Evolutionary conservation across 2,797 vertebrate species (phyloP).

Genomic region (Lepus townsendii): DNA sequence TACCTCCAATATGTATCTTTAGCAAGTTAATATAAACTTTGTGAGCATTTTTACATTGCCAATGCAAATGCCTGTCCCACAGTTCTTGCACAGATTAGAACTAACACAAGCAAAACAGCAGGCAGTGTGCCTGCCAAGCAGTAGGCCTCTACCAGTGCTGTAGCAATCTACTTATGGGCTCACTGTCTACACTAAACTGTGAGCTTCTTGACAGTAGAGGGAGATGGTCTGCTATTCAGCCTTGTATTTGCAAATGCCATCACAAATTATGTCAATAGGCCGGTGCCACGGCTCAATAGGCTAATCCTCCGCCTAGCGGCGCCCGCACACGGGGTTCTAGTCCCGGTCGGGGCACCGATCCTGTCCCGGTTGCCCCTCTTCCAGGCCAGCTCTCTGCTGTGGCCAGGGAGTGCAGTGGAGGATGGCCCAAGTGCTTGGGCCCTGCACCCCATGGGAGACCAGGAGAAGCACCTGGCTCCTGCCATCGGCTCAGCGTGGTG

Average conservation of each 20-base stretch:
- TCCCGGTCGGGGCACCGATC: too few relatives aligned
- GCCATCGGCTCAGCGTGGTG: too few relatives aligned
- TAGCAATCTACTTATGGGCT: neutral
- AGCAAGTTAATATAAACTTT: conserved; percentile 9
- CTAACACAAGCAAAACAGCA: neutral
- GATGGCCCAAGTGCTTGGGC: too few relatives aligned
- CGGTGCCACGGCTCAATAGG: too few relatives aligned
- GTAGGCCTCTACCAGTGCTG: accelerated
- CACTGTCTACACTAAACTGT: neutral
- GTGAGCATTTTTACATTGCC: neutral
- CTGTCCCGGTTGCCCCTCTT: too few relatives aligned
- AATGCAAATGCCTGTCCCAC: neutral
- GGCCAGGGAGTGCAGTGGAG: too few relatives aligned
- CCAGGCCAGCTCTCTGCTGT: too few relatives aligned
- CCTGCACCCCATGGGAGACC: too few relatives aligned
- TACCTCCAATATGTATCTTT: neutral
- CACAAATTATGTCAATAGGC: too few relatives aligned
- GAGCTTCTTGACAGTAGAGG: neutral
- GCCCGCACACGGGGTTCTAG: too few relatives aligned
- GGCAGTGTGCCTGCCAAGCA: neutral
- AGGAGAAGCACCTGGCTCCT: too few relatives aligned
- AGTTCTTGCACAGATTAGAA: neutral
- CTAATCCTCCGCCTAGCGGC: too few relatives aligned
- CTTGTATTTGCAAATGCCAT: neutral
- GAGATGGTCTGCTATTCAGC: neutral